Base-by-base conservation (phyloP, 2,113 vertebrate genomes). In the Laticauda colubrina region DNA sequence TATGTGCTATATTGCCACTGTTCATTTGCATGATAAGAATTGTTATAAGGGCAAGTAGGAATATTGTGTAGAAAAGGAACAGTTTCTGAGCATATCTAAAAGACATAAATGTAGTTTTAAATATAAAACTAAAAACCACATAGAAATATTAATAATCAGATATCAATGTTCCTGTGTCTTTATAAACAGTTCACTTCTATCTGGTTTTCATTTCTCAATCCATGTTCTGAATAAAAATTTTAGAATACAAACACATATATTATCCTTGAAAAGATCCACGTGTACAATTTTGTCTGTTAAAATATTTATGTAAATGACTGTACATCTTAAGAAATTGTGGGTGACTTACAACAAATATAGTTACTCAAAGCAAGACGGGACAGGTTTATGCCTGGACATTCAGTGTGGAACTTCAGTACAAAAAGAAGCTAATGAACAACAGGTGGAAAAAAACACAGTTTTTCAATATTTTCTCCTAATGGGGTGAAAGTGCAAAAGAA, bases 391-490 rank as follows among this genome's bases (percentile, higher is more conserved):
- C 48, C 57, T 69, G 7, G 11, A 12, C 91, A 54, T 43, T 86
- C 18, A 89, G 51, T 14, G 5, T 26, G 10, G 26, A n/a, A n/a
- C 29, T 89, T 89, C 88, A 85, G 20, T n/a, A 85, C 20, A n/a
- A 64, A 64, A 55, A 89, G 43, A 89, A 57, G 45, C 53, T 34
- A 85, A 5, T 9, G 9, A 3, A 85, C 39, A 24, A 11, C 2
- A 0, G 53, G 15, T 59, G 56, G 1, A 1, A 4, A 7, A 89
- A 59, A 75, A 29, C 26, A 1, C 2, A 64, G 3, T 15, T 10
- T 4, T 81, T 51, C 88, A 29, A 34, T 92, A 59, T 51, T 85
- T 92, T 92, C 85, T 18, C n/a, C 69, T 85, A 90, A 90, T 85
- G 88, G 85, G 89, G 89, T 53, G 23, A 9, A 81, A 90, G 29